Evolutionary conservation across 2,797 vertebrate species (phyloP), one percentile per base, ranked within the genome.

Genomic region (Hipposideros larvatus): DNA sequence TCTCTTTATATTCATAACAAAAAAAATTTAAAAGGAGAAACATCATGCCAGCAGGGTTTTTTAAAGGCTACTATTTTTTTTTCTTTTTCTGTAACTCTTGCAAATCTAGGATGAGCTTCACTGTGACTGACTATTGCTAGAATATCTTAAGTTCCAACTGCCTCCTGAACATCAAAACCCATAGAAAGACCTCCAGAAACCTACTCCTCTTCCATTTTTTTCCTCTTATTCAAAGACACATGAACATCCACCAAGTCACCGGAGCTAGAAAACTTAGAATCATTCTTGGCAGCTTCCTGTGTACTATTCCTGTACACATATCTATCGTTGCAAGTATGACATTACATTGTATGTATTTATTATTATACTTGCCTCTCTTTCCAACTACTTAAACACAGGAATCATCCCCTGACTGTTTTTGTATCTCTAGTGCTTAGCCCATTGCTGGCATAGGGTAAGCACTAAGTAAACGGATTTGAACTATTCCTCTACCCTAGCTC

Each of bases 1-100:
- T 95, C 87, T 77, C 43, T 97, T 96, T 96, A 96, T 96, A 97
- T 48, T 88, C 74, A 78, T 80, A 92, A 90, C 59, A 70, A 63
- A 28, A n/a, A 48, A 77, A 24, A 77, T 51, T 89, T 89, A 71
- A 91, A 92, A 98, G 71, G 65, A 88, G 73, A 94, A 94, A 59
- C 61, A 83, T 86, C 43, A 55, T 82, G 43, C 73, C 68, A 86
- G 34, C n/a, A 83, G 41, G 31, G 48, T 83, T 80, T 95, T 73
- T 61, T 8, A 46, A 66, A 80, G 51, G 94, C 10, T 80, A 37
- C 51, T 79, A 19, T 70, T 89, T 73, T 88, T 79, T 85, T 79
- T 43, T 34, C 37, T 96, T 87, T 94, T 75, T 79, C 74, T 85
- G 14, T 70, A 95, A 91, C 78, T 94, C 73, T 87, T 93, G 48